Percentiles rank a stretch among this genome's conserved stretches.
Conservation (phyloP, 2,113 vertebrate species). For the Gavialis gangeticus region DNA sequence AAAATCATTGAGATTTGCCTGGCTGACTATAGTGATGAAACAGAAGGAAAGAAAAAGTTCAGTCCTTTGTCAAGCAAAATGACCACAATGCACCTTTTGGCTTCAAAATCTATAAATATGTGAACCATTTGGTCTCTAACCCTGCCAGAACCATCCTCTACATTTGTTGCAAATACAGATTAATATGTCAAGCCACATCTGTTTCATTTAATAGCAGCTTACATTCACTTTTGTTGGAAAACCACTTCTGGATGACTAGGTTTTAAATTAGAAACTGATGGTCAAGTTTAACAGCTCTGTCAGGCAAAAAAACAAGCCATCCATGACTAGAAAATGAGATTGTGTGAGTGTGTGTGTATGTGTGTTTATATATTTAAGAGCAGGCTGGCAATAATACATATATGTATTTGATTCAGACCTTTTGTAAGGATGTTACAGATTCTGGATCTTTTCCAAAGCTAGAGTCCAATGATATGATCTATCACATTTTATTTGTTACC, state of each 20-base stretch:
- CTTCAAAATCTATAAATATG: background rate
- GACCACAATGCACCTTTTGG: background rate
- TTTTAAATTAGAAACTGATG: conserved; percentile 1
- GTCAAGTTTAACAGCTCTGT: background rate
- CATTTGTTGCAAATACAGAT: conserved; percentile 4
- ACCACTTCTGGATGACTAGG: background rate
- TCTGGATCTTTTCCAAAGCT: background rate
- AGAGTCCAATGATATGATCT: background rate
- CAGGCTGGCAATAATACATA: no score
- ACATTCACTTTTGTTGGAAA: background rate
- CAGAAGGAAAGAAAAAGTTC: conserved; percentile 1
- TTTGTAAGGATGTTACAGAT: background rate
- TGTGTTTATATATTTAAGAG: no score
- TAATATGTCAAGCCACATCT: background rate
- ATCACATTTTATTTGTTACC: background rate
- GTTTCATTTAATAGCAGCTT: background rate
- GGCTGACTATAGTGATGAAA: background rate
- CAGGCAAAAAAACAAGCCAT: background rate
- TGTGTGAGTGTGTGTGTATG: no score
- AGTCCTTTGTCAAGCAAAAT: background rate
- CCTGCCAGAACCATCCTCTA: background rate
- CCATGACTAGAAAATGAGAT: background rate
- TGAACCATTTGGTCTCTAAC: background rate
- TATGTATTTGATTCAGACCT: background rate
- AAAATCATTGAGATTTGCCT: conserved; percentile 24